Evolutionary conservation across 2,888 invertebrate species (phyloP).

Genomic region (Zelleria hepariella): DNA sequence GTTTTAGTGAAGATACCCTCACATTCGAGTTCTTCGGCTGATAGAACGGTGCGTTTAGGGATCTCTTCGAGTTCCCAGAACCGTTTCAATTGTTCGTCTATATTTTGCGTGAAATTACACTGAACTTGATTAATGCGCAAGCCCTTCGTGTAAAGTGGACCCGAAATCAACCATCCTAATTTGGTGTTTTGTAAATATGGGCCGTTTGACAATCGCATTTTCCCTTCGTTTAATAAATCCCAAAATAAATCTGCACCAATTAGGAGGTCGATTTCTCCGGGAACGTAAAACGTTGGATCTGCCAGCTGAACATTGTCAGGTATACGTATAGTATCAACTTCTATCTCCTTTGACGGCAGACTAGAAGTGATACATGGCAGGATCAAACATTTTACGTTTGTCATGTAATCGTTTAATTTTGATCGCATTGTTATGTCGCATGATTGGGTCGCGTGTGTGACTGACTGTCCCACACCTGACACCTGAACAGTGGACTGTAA

Average conservation of each 20-base stretch:
- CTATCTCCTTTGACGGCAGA: constrained; percentile 5
- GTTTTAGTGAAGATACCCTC: constrained; percentile 15
- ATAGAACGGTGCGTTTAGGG: constrained; percentile 11
- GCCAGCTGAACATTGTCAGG: constrained; percentile 11
- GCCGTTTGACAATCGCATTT: constrained; percentile 9
- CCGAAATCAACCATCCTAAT: no score
- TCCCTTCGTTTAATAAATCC: constrained; percentile 12
- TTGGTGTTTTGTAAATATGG: constrained; percentile 13
- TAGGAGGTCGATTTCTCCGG: constrained; percentile 8
- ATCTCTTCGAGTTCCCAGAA: constrained; percentile 8
- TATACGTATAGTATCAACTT: constrained; percentile 1
- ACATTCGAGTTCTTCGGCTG: constrained; percentile 18
- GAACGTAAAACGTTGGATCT: constrained; percentile 10
- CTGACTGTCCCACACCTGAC: constrained; percentile 14
- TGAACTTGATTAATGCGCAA: constrained; percentile 9
- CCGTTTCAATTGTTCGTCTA: background rate
- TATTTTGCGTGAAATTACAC: constrained; percentile 11
- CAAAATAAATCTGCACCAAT: no score
- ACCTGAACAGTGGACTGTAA: constrained; percentile 11
- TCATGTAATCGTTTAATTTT: constrained; percentile 10
- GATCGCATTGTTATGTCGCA: constrained; percentile 13
- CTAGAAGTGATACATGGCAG: constrained; percentile 8
- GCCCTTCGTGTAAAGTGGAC: background rate
- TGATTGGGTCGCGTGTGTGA: constrained; percentile 12
- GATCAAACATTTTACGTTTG: constrained; percentile 12